A percentile compares a stretch with the other conserved stretches of the same genome.
Evolutionary conservation across 2,797 vertebrate genomes (phyloP).

Genomic region (Myotis myotis): DNA sequence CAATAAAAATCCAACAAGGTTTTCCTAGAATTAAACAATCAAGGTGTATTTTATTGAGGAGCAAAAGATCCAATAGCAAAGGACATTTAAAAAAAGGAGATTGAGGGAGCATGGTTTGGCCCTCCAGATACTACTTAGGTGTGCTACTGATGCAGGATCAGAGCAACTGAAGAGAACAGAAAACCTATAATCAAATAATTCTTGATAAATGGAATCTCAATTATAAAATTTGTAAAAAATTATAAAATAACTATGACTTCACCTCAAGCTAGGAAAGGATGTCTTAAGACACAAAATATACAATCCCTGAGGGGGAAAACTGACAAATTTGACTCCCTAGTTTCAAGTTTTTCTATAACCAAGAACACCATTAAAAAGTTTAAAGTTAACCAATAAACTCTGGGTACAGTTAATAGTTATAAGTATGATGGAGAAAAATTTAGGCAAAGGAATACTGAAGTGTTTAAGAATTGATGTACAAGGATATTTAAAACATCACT

Average conservation of each 20-base stretch:
- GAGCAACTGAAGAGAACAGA: not conserved
- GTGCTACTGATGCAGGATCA: not conserved
- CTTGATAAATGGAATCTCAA: not conserved
- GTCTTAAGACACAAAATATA: not conserved
- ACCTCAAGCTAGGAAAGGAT: not conserved
- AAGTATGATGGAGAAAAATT: not conserved
- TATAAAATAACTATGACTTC: not conserved
- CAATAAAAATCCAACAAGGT: not conserved
- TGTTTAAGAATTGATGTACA: not conserved
- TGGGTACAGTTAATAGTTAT: not conserved
- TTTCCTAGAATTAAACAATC: conserved; percentile 19
- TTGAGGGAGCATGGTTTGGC: not conserved
- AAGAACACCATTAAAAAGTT: not conserved
- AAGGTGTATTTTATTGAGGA: not conserved
- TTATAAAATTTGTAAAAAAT: not conserved
- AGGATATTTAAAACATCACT: not conserved
- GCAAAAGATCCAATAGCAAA: not conserved
- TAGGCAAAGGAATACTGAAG: not conserved
- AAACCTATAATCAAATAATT: not conserved
- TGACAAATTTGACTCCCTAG: not conserved
- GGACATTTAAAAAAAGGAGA: not conserved
- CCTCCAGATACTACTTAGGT: not conserved
- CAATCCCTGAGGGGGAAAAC: not conserved
- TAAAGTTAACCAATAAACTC: not conserved
- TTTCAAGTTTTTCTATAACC: not conserved